phyloP scores from a whole-genome alignment of 2,113 vertebrate species.

The Naja naja region DNA sequence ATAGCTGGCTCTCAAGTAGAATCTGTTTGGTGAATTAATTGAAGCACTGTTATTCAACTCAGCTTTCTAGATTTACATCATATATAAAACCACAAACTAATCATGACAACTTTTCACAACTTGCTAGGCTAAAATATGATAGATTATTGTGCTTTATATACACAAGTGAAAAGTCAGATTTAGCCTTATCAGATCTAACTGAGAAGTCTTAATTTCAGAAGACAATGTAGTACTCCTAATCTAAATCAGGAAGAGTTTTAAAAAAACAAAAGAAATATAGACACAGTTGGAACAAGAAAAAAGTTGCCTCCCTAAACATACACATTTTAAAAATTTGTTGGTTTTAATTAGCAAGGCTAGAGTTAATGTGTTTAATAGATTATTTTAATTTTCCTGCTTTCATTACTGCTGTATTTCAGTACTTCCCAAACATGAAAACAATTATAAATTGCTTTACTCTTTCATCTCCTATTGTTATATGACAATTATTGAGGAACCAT shows the following conservation, averaged over 20 bases:
- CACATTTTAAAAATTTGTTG: neutral
- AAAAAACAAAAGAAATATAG: neutral
- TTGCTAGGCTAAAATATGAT: neutral
- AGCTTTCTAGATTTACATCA: neutral
- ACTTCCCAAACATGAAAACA: neutral
- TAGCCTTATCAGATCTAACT: neutral
- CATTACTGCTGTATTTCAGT: neutral
- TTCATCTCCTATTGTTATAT: neutral
- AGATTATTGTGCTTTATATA: neutral
- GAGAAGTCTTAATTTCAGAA: neutral
- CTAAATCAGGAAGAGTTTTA: neutral
- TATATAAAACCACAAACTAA: neutral
- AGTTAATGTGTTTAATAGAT: neutral
- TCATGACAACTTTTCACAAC: neutral
- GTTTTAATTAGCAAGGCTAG: neutral
- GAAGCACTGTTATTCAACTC: neutral
- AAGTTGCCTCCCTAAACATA: neutral
- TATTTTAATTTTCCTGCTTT: slow-evolving; percentile 6
- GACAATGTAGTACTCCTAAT: neutral
- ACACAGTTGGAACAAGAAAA: neutral
- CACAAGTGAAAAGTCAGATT: neutral
- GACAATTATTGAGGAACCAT: slow-evolving; percentile 2
- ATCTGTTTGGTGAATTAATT: neutral
- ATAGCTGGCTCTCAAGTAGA: neutral
- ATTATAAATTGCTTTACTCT: neutral